A percentile compares a stretch with the other conserved stretches of the same genome.
These are phyloP conservation scores for Dermatophagoides farinae DNA, from an alignment of 1,140 invertebrate species.

Conservation along the genomic window DNA sequence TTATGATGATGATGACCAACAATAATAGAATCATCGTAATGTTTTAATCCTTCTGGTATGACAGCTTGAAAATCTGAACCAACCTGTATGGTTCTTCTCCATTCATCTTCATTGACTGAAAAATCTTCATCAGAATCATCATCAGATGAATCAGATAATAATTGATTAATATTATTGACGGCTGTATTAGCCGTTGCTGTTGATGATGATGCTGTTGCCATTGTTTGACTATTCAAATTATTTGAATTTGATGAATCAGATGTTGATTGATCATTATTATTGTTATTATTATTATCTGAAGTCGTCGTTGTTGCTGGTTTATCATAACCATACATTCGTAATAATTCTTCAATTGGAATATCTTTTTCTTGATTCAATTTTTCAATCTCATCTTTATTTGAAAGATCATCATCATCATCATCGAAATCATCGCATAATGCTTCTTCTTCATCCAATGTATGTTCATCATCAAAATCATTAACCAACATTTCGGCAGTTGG, in stretches of 20 bases:
- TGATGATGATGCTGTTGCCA: not conserved
- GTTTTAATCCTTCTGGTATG: slow-evolving; percentile 71
- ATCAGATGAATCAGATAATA: not conserved
- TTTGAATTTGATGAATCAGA: not conserved
- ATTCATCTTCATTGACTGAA: slow-evolving; percentile 11
- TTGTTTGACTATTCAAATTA: not conserved
- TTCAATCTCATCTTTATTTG: slow-evolving; percentile 63
- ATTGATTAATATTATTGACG: not conserved
- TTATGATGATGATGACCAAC: slow-evolving; percentile 82
- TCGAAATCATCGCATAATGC: slow-evolving; percentile 52
- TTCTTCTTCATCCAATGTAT: slow-evolving; percentile 87
- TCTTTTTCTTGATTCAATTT: slow-evolving; percentile 58
- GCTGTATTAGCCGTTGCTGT: not conserved
- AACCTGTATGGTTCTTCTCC: slow-evolving; percentile 65
- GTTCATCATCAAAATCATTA: slow-evolving; percentile 89
- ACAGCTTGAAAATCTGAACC: slow-evolving; percentile 78
- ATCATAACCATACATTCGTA: slow-evolving; percentile 56
- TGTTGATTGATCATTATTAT: not conserved
- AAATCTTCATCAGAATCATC: slow-evolving; percentile 14
- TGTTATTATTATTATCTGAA: not conserved
- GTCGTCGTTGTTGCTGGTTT: not conserved
- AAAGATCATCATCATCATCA: slow-evolving; percentile 27
- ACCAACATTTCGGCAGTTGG: slow-evolving; percentile 69
- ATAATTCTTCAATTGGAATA: slow-evolving; percentile 78
- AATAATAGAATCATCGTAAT: slow-evolving; percentile 33